These are phyloP conservation scores for Rhinoptilus africanus DNA, from an alignment of 2,113 vertebrate species.

Conservation along the genomic window DNA sequence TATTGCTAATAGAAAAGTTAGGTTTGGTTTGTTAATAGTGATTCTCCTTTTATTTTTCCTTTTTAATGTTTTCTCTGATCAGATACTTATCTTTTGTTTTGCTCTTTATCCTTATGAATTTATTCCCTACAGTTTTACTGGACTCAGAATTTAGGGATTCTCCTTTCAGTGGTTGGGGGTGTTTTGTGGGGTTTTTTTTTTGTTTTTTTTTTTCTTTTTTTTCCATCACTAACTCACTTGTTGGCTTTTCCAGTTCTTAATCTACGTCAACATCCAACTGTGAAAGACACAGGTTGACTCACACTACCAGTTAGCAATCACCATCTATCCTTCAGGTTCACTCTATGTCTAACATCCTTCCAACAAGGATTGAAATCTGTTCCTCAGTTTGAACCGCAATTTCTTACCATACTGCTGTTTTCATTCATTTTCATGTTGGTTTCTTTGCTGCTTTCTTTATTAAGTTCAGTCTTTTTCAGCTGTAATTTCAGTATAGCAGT, in stretches of 20 bases:
- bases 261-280: background rate
- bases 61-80: background rate
- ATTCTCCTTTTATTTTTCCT: background rate
- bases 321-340: background rate
- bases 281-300: background rate
- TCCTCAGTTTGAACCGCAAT: background rate
- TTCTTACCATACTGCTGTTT: background rate
- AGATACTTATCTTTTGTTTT: background rate
- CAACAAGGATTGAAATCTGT: background rate
- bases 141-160: background rate
- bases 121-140: background rate
- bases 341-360: background rate
- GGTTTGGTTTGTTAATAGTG: background rate
- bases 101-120: background rate
- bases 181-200: background rate
- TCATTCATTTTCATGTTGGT: background rate
- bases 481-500: background rate
- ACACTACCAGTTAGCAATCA: background rate
- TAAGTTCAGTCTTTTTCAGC: background rate
- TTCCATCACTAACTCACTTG: background rate
- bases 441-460: background rate
- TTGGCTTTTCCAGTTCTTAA: background rate
- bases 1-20: background rate
- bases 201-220: background rate
- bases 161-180: background rate